phyloP scores from a whole-genome alignment of 2,888 invertebrate species.

The Tortrix viridana region DNA sequence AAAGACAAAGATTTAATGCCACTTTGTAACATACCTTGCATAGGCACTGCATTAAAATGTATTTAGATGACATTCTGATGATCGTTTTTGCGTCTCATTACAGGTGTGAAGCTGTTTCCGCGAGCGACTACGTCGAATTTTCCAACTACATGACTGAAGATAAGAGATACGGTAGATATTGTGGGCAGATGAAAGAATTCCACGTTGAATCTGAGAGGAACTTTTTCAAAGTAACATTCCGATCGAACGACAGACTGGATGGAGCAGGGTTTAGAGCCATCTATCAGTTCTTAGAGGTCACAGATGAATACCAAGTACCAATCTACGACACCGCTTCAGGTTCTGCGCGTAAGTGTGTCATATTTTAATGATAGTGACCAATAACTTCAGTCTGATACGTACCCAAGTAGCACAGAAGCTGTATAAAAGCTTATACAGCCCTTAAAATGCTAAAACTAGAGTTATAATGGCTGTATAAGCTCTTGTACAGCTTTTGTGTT shows the following conservation, averaged over 20 bases:
- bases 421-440: too few relatives aligned
- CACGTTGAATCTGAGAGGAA: conserved; percentile 94
- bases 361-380: too few relatives aligned
- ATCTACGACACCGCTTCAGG: conserved; percentile 68
- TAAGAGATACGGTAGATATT: conserved; percentile 94
- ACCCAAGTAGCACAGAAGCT: too few relatives aligned
- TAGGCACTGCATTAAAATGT: neutral
- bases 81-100: conserved; percentile 48
- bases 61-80: neutral
- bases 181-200: conserved; percentile 93
- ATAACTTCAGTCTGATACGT: neutral
- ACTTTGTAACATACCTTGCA: too few relatives aligned
- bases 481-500: too few relatives aligned
- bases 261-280: conserved; percentile 97
- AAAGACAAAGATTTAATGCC: too few relatives aligned
- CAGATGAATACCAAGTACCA: conserved; percentile 82
- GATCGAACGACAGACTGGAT: conserved; percentile 96
- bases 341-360: conserved; percentile 61
- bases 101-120: conserved; percentile 95
- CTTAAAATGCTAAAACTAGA: too few relatives aligned
- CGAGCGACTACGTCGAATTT: conserved; percentile 98
- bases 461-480: too few relatives aligned
- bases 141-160: conserved; percentile 97
- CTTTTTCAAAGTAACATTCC: conserved; percentile 97
- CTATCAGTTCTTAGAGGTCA: conserved; percentile 92